phyloP scores from a whole-genome alignment of 2,888 invertebrate genomes.

The Oligia latruncula region DNA sequence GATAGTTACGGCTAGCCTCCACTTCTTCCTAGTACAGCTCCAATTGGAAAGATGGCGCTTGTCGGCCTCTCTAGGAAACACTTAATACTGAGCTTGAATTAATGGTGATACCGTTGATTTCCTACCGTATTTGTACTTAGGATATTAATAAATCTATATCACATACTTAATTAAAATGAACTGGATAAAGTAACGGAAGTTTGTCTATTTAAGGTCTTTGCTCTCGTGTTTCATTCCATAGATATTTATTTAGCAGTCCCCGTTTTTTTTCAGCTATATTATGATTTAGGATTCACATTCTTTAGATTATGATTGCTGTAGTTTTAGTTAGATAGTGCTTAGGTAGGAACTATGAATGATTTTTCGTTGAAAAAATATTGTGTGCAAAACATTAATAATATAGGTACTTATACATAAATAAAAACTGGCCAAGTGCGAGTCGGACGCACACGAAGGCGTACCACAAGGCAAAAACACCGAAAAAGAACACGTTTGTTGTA shows the following conservation, averaged over 20 bases:
- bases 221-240: background rate
- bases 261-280: background rate
- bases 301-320: background rate
- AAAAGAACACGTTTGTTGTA: too few relatives aligned
- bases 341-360: background rate
- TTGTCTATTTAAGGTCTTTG: slow-evolving; percentile 27
- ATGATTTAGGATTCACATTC: background rate
- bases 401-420: background rate
- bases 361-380: background rate
- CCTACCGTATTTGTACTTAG: slow-evolving; percentile 48
- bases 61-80: slow-evolving; percentile 42
- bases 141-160: slow-evolving; percentile 57
- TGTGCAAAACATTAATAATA: background rate
- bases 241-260: background rate
- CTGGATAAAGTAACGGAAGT: slow-evolving; percentile 46
- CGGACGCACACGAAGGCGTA: too few relatives aligned
- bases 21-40: slow-evolving; percentile 42
- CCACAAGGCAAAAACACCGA: too few relatives aligned
- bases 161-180: slow-evolving; percentile 47
- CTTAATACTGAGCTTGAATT: slow-evolving; percentile 42
- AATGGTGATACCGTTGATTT: slow-evolving; percentile 49
- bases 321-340: background rate
- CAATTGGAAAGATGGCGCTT: slow-evolving; percentile 52
- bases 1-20: slow-evolving; percentile 19
- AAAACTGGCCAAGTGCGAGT: too few relatives aligned